Base-by-base conservation (phyloP, 2,888 invertebrate species). In the Amiota communis region DNA sequence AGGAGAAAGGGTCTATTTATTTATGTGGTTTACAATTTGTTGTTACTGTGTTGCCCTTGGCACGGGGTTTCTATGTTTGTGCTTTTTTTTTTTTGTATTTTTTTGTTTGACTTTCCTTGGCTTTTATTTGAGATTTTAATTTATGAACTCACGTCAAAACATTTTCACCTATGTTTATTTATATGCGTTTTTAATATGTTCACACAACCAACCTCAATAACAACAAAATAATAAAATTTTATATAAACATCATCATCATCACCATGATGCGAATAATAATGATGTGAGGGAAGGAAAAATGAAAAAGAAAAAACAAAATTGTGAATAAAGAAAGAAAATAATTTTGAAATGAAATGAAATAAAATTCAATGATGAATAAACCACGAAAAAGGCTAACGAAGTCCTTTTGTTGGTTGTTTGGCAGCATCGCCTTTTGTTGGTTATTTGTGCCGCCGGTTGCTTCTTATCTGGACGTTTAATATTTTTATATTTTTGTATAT, bases 111-210 rank as follows among this genome's bases (percentile, higher is more conserved):
- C 59, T 46, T 13, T n/a, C 46, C 36, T 36, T 63, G 63, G 46
- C 63, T 63, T 63, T 63, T 63, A 63, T 63, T 46, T 36, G 46
- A 46, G 13, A 46, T 63, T 63, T 63, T 63, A 63, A 63, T 63
- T 63, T 63, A 63, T 63, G 63, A 63, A 63, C 36, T 46, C 63
- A 63, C 13, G 63, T 63, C 63, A 63, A 63, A 63, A n/a, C 63
- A 20, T 63, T 63, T 63, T 23, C 63, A 63, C 63, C 63, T 63
- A 63, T 63, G 63, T 46, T 23, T 63, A 46, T 63, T 59, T 59
- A 20, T 59, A 20, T 20, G 59, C 59, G 53, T 59, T 59, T 59
- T 20, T 59, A 59, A 59, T 36, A 36, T 36, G 36, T 36, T 36
- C 36, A 36, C 36, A 36, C 36, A 36, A 36, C 36, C 36, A 36